Conservation (phyloP, 2,113 vertebrate species). For the Ictalurus punctatus region DNA sequence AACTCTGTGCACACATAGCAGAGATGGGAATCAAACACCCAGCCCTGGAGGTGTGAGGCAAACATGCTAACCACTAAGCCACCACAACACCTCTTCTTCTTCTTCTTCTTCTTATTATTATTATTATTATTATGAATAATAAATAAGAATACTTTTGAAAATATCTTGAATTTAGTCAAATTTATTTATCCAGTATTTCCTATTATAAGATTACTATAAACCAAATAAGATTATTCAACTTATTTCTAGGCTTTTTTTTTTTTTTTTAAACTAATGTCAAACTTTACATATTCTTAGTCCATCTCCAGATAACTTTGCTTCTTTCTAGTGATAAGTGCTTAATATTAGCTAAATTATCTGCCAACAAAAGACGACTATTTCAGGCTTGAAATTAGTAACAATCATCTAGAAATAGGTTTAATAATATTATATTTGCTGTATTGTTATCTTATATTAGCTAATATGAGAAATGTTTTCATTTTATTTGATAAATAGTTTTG, state of each 20-base stretch:
- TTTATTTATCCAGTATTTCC: background rate
- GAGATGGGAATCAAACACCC: too few relatives aligned
- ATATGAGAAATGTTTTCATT: background rate
- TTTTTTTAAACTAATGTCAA: background rate
- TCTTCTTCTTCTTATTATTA: too few relatives aligned
- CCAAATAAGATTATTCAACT: background rate
- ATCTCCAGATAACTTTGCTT: background rate
- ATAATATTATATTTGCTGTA: background rate
- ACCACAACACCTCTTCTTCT: too few relatives aligned
- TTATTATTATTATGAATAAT: too few relatives aligned
- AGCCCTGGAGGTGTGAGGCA: too few relatives aligned
- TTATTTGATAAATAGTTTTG: background rate
- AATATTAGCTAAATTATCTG: background rate
- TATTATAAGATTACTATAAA: background rate
- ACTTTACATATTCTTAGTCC: background rate
- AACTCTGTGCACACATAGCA: too few relatives aligned
- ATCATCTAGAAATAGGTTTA: background rate
- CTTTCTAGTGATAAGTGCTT: background rate
- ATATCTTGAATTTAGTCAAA: background rate
- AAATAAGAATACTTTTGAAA: too few relatives aligned
- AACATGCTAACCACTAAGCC: too few relatives aligned
- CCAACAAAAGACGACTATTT: background rate
- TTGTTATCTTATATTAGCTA: background rate
- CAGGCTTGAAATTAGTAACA: background rate
- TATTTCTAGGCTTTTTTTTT: background rate